Percentiles rank a stretch among this genome's conserved stretches.
Evolutionary conservation across 2,797 vertebrate genomes (phyloP).

Genomic region (Ficedula albicollis): DNA sequence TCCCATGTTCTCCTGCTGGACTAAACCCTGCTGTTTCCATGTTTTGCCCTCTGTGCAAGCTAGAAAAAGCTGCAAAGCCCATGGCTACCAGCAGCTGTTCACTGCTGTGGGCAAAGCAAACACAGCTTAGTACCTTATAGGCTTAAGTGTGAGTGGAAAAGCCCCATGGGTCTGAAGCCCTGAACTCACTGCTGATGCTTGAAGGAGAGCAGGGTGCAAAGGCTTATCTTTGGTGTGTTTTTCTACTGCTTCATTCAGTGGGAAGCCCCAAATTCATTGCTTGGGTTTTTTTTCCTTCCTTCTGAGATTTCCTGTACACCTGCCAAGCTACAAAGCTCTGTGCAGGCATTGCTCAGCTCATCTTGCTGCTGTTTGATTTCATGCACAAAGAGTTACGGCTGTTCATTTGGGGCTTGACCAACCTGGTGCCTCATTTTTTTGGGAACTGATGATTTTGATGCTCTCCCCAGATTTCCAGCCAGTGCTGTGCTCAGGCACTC

Average conservation of each 20-base stretch:
- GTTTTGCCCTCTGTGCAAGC: neutral
- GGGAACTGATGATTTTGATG: neutral
- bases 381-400: neutral
- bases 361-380: neutral
- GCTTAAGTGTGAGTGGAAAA: neutral
- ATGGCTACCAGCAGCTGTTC: neutral
- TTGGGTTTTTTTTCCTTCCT: neutral
- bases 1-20: neutral
- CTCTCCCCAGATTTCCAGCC: neutral
- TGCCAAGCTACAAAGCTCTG: neutral
- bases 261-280: neutral
- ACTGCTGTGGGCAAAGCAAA: neutral
- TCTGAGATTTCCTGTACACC: neutral
- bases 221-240: neutral
- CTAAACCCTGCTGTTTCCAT: neutral
- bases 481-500: neutral
- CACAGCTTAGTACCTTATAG: rapidly evolving
- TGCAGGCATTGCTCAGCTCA: neutral
- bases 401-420: neutral
- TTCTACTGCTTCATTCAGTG: neutral
- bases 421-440: neutral
- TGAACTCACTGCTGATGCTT: neutral
- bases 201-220: neutral
- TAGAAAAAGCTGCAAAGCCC: neutral
- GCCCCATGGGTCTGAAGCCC: neutral